Evolutionary conservation across 2,113 vertebrate genomes (phyloP), one percentile per base, ranked within the genome.

Genomic region (Amazona guildingii): DNA sequence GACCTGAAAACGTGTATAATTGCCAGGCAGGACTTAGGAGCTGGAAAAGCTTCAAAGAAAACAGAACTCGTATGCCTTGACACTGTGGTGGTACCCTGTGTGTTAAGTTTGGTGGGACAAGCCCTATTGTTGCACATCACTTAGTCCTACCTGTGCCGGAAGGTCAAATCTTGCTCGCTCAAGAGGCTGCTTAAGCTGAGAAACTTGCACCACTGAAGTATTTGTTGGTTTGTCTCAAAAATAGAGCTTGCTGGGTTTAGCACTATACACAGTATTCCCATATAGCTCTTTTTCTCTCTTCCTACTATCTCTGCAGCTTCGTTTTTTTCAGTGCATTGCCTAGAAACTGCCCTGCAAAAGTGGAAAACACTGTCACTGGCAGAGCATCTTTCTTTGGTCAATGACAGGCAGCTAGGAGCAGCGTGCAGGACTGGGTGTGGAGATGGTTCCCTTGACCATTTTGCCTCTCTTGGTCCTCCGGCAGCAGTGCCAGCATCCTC

Each of bases 11-110:
- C 15, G 85, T 7, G n/a, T 85, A 4, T 85, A 74, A 93, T 84
- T 95, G 82, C 94, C 93, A 88, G 92, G 82, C 82, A 96, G 95
- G 93, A 94, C 96, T 91, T 43, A 7, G 51, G 61, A 88, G 35
- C 33, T 88, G 90, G 84, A 81, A 83, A 61, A 83, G n/a, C 64
- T 90, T 95, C 82, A 92, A 83, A 90, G 92, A 55, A 85, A 94
- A 61, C 44, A 13, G 68, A 78, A 25, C 55, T 51, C 1, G 0
- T 35, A 0, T 17, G 63, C n/a, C 63, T 12, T 51, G 49, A n/a
- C 46, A 88, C 52, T 0, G 4, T 41, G 70, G 54, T 24, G 19
- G 59, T 4, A 69, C 55, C 82, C 29, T 1, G 9, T 33, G 48
- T 21, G 12, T 7, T 29, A 13, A 5, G 20, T 88, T 75, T 10